A percentile compares a stretch with the other conserved stretches of the same genome.
These are phyloP conservation scores for Agapornis canus DNA, from an alignment of 2,797 vertebrate genomes.

Conservation along the genomic window DNA sequence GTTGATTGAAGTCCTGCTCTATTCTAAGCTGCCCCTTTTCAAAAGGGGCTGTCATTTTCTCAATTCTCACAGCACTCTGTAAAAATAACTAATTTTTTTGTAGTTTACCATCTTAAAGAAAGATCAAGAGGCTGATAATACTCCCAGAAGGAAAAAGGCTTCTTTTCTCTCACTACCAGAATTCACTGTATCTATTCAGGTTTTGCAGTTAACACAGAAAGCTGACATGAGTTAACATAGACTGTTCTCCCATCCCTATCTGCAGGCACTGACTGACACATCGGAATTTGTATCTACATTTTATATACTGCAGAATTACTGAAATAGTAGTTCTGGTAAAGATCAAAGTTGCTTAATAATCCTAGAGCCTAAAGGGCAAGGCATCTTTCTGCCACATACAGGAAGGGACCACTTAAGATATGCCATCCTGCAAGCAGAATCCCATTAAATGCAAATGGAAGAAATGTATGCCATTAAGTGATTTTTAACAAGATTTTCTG, in stretches of 20 bases:
- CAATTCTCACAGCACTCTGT: neutral
- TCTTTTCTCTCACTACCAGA: neutral
- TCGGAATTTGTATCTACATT: neutral
- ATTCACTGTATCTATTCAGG: neutral
- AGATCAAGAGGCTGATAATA: neutral
- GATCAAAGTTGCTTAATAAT: too few species aligned
- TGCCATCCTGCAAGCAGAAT: neutral
- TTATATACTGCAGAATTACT: neutral
- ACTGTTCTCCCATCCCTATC: neutral
- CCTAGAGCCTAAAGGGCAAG: neutral
- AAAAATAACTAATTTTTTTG: neutral
- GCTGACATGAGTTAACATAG: neutral
- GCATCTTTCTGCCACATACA: neutral
- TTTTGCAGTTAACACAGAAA: neutral
- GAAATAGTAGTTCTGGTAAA: neutral
- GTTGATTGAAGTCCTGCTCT: neutral
- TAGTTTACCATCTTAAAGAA: neutral
- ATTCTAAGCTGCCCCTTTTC: neutral
- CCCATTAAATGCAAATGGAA: neutral
- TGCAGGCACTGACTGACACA: neutral
- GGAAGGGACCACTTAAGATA: neutral
- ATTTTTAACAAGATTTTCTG: neutral
- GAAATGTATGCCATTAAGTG: neutral
- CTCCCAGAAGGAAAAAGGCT: neutral
- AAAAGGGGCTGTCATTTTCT: neutral